phyloP scores from a whole-genome alignment of 2,113 vertebrate species.

The Peromyscus maniculatus region DNA sequence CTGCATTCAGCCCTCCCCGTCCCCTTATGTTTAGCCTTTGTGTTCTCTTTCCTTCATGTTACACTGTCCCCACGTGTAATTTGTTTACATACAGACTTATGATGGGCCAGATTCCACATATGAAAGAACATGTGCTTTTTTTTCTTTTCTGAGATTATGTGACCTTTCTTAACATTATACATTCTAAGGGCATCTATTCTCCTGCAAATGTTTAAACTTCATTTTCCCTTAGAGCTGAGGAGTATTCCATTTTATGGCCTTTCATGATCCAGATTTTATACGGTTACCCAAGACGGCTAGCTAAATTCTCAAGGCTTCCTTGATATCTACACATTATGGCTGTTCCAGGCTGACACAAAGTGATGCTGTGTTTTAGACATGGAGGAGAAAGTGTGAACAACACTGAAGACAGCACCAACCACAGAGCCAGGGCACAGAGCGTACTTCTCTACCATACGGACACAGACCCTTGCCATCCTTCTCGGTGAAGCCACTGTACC shows the following conservation, averaged over 20 bases:
- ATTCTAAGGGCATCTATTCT: no score
- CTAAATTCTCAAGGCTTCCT: background rate
- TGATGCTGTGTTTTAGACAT: background rate
- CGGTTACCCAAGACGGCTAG: background rate
- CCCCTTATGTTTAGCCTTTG: background rate
- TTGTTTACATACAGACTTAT: background rate
- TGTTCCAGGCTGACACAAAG: background rate
- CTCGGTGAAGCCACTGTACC: slow-evolving; percentile 61
- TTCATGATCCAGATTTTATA: background rate
- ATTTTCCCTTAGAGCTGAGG: no score
- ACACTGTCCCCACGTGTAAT: background rate
- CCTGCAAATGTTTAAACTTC: no score
- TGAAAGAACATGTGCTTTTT: background rate
- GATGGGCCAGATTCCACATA: background rate
- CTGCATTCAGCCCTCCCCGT: background rate
- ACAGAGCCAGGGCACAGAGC: background rate
- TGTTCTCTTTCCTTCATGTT: background rate
- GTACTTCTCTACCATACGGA: slow-evolving; percentile 15
- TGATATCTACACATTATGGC: background rate
- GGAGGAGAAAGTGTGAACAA: background rate
- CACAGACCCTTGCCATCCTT: slow-evolving; percentile 16
- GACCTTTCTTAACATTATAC: no score
- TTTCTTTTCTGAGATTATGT: background rate
- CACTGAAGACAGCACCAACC: background rate
- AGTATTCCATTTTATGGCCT: background rate